Evolutionary conservation across 2,113 vertebrate genomes (phyloP), one percentile per base, ranked within the genome.

Genomic region (Triplophysa tibetana): DNA sequence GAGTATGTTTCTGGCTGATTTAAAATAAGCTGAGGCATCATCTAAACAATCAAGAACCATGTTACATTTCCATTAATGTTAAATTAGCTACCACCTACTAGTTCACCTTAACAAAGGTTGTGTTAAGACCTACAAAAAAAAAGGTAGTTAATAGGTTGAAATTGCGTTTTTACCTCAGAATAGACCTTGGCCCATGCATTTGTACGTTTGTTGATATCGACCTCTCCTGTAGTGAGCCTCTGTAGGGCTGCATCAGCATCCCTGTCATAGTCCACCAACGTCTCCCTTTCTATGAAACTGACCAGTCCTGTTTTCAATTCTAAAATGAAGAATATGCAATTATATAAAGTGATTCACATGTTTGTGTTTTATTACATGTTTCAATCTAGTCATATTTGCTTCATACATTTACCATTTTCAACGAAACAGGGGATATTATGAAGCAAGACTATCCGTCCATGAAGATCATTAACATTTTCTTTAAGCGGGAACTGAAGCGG

Each of bases 401-500:
- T 24, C 11, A 62, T 62, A 62, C 14, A 24, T 26, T 93, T 88
- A 98, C 98, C 97, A 24, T 93, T 90, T 87, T 98, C 97, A 85
- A 98, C 88, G 74, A 96, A 98, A 84, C 96, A 98, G 0, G 97
- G 98, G 52, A 99, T 92, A 82, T 88, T 94, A 82, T 99, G 96
- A 1, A 98, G 92, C 72, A 95, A 90, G 94, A 98, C 94, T 29
- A 99, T 88, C 6, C 95, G 94, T 24, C 96, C 95, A 1, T 96
- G 96, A 7, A 98, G 90, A 83, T 98, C 94, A 85, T 78, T 94
- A 81, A 94, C 86, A 73, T 95, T 96, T 75, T 96, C 95, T 21
- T 95, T 90, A 45, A 96, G 87, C 7, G 96, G 96, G 82, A 99
- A 96, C 81, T 86, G 89, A 48, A 99, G 92, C 2, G 97, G 97